Base-by-base conservation (phyloP, 2,888 invertebrate genomes). In the Sthenelais limicola region DNA sequence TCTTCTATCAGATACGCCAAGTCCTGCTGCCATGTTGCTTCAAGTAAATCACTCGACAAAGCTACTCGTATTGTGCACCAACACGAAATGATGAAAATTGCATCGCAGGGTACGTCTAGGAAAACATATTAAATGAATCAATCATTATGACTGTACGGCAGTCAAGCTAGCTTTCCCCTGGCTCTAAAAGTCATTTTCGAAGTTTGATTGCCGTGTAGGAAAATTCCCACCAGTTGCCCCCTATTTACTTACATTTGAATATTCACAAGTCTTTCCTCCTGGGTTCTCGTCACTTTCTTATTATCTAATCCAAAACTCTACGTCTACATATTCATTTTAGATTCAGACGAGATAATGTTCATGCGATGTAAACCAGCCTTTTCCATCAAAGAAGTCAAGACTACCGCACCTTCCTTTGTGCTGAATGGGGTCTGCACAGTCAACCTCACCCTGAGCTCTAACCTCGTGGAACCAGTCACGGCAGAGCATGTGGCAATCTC, bases 21-120 rank as follows among this genome's bases (percentile, higher is more conserved):
- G 88, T 92, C 93, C 73, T 94, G 94, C 86, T 92, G 93, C 62
- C 92, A 93, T 71, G 92, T 96, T 76, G 92, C 94, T 5, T 92
- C 94, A 77, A 93, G 93, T 66, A 89, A 91, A 15, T 92, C 93
- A 84, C 89, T 95, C 78, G 93, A 93, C 83, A 91, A 92, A 73
- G 90, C 94, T 77, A 91, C 92, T 81, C 91, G 94, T 83, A 91
- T 92, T 80, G 91, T 92, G 77, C 94, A 94, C 86, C 94, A 93
- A 85, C 93, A 94, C 81, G 94, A 96, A 84, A 94, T 95, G 32
- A 47, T 80, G 30, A 66, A 68, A 33, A 72, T 71, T 38, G 77
- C 77, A 58, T n/a, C n/a, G n/a, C n/a, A n/a, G n/a, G n/a, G n/a
- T n/a, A n/a, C n/a, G n/a, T n/a, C n/a, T n/a, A n/a, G n/a, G n/a